Evolutionary conservation across 53 echinoderm and acorn worm genomes (phyloP).

Genomic region (Apostichopus leukothele): DNA sequence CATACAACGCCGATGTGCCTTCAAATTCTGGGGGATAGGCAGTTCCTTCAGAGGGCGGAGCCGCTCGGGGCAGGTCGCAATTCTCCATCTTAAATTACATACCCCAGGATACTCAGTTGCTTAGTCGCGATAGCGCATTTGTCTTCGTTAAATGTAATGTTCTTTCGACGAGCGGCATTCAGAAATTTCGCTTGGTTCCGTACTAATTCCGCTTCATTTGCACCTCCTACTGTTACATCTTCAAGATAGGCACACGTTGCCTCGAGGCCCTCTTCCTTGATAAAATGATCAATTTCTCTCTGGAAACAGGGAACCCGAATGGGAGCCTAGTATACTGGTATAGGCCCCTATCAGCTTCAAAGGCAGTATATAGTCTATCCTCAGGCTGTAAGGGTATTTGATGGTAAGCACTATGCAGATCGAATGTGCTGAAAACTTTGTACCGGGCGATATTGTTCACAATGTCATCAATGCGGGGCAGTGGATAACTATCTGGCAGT

Average conservation of each 20-base stretch:
- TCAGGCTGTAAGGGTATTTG: constrained; percentile 24
- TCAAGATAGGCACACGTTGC: constrained; percentile 48
- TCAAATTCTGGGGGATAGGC: constrained; percentile 41
- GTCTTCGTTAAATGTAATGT: constrained; percentile 48
- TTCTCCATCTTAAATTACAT: constrained; percentile 26
- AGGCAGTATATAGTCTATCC: background rate
- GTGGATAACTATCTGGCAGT: constrained; percentile 45
- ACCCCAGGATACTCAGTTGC: constrained; percentile 39
- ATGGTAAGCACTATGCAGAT: background rate
- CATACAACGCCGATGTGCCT: constrained; percentile 20
- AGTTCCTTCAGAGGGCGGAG: constrained; percentile 41
- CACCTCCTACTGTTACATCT: constrained; percentile 37
- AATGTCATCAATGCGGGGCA: background rate
- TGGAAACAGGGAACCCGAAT: constrained; percentile 51
- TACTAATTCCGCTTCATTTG: constrained; percentile 13
- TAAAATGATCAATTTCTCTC: constrained; percentile 44
- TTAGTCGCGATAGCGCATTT: constrained; percentile 38
- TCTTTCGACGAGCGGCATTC: constrained; percentile 40
- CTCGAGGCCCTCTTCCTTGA: constrained; percentile 32
- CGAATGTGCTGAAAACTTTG: no score
- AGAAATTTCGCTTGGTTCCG: constrained; percentile 32
- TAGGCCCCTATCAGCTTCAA: constrained; percentile 44
- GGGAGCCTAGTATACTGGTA: constrained; percentile 43
- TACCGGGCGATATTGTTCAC: no score
- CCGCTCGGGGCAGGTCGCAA: constrained; percentile 43